phyloP scores from a whole-genome alignment of 2,888 invertebrate genomes.

The Aplocera efformata region DNA sequence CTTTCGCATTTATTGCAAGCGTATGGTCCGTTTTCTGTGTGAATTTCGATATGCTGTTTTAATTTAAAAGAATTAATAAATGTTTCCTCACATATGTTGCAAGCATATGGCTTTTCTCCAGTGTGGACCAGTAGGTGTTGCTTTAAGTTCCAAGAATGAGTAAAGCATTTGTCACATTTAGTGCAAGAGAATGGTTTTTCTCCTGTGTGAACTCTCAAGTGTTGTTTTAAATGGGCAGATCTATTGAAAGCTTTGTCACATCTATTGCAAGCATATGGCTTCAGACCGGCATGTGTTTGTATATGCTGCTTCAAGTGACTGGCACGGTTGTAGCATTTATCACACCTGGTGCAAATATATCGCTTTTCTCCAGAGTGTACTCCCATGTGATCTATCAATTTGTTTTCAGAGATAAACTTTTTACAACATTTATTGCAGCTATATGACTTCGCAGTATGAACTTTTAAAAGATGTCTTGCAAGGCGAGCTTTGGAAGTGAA shows the following conservation, averaged over 20 bases:
- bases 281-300: constrained; percentile 4
- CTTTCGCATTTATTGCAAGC: too few species aligned
- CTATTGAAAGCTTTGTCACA: constrained; percentile 6
- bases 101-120: background rate
- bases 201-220: background rate
- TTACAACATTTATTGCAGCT: constrained; percentile 7
- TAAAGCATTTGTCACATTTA: background rate
- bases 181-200: constrained; percentile 1
- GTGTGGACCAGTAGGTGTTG: constrained; percentile 4
- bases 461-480: background rate
- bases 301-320: constrained; percentile 5
- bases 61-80: background rate
- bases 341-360: constrained; percentile 6
- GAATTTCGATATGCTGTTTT: too few species aligned
- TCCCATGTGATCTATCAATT: constrained; percentile 3
- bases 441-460: constrained; percentile 1
- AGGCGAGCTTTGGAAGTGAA: constrained; percentile 1
- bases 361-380: constrained; percentile 8
- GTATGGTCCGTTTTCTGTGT: too few species aligned
- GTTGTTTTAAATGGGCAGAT: constrained; percentile 1
- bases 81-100: background rate
- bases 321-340: constrained; percentile 4
- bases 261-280: constrained; percentile 3
- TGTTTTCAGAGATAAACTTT: constrained; percentile 3
- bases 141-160: background rate